Percentiles rank a stretch among this genome's conserved stretches.
Evolutionary conservation across 2,113 vertebrate species (phyloP).

Genomic region (Hippocampus guttulatus): DNA sequence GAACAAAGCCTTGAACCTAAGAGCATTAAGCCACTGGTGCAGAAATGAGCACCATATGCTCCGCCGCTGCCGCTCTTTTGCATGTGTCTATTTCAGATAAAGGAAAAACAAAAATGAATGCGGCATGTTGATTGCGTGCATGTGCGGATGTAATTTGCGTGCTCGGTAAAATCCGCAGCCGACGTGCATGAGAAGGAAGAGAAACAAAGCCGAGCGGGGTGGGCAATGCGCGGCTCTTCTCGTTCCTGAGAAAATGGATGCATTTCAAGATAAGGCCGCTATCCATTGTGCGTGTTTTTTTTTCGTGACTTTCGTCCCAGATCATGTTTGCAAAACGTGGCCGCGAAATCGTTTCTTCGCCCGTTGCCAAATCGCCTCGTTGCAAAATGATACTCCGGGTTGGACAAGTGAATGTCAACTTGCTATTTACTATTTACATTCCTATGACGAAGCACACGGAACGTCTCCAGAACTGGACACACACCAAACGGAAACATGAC

Average conservation of each 20-base stretch:
- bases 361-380: constrained; percentile 16
- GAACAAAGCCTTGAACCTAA: constrained; percentile 59
- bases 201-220: constrained; percentile 5
- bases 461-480: background rate
- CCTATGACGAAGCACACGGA: background rate
- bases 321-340: constrained; percentile 26
- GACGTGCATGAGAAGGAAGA: constrained; percentile 1
- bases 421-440: constrained; percentile 53
- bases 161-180: constrained; percentile 13
- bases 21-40: constrained; percentile 56
- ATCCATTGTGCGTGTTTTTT: constrained; percentile 14
- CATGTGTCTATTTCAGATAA: constrained; percentile 47
- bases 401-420: constrained; percentile 15
- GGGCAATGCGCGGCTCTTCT: constrained; percentile 10
- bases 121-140: constrained; percentile 23
- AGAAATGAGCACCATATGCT: constrained; percentile 53
- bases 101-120: constrained; percentile 12
- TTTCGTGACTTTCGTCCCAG: background rate
- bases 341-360: constrained; percentile 5
- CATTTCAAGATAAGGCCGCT: constrained; percentile 42
- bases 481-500: constrained; percentile 7
- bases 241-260: constrained; percentile 29
- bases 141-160: constrained; percentile 4
- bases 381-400: constrained; percentile 23
- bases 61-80: constrained; percentile 23